Evolutionary conservation across 1,140 invertebrate species (phyloP), one percentile per base, ranked within the genome.

Genomic region (Drosophila arawakana): DNA sequence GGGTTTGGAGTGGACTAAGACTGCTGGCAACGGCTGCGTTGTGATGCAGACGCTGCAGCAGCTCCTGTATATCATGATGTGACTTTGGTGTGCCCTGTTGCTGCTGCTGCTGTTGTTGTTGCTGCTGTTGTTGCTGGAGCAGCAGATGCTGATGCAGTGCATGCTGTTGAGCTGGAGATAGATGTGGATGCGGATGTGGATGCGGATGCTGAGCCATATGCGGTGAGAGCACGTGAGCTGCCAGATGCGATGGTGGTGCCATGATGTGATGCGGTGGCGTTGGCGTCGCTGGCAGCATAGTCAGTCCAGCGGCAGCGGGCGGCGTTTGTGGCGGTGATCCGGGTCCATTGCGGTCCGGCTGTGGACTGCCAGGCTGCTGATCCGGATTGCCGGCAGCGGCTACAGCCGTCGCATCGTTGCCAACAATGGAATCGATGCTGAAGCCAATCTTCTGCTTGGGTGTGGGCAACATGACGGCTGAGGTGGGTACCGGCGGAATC

Each of bases 381-480:
- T 91, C 79, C 66, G 65, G 5, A 47, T 91, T 78, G 65, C 74
- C 63, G 18, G 50, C 37, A 41, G 30, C 9, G 30, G 34, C 58
- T 18, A 60, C 41, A 74, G 62, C 72, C 43, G 76, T 41, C 21
- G 75, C 80, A 71, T 91, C 93, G 67, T 94, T 94, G 80, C 97
- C 97, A 55, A 98, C 97, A 81, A 98, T 98, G 80, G 97, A 98
- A 93, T 98, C 98, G 92, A 98, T 98, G 90, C 97, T 97, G 92
- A 98, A 98, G 92, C 97, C 97, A 91, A 98, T 97, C 93, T 98
- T 98, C 67, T 97, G 97, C 94, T 97, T 98, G 76, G 97, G 96
- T 91, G 96, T 97, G 93, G 97, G 97, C 97, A 97, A 97, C 93
- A 94, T 95, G 80, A 91, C 91, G 90, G 91, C 91, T 79, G 92